phyloP scores from a whole-genome alignment of 2,888 invertebrate genomes.

The Troides oblongomaculatus region DNA sequence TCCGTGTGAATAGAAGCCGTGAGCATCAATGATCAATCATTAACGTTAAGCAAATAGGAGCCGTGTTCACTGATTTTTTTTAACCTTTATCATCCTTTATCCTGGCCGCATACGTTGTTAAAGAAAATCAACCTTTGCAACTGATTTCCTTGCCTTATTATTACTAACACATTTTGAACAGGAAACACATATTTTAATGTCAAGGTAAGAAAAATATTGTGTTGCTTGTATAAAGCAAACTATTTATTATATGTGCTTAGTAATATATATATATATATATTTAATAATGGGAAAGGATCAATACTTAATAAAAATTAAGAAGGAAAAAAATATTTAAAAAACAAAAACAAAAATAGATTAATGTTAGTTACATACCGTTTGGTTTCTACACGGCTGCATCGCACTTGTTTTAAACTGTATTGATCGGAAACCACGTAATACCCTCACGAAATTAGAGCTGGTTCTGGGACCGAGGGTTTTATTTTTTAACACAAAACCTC shows the following conservation, averaged over 20 bases:
- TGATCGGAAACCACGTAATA: slow-evolving; percentile 46
- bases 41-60: slow-evolving; percentile 15
- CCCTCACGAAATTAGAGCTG: slow-evolving; percentile 43
- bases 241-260: neutral
- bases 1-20: slow-evolving; percentile 16
- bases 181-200: neutral
- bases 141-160: neutral
- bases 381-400: slow-evolving; percentile 54
- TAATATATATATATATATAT: neutral
- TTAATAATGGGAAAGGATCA: too few species aligned
- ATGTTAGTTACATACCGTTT: slow-evolving; percentile 49
- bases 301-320: neutral
- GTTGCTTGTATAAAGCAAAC: neutral
- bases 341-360: neutral
- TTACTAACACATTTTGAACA: neutral
- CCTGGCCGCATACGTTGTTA: neutral
- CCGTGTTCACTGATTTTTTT: neutral
- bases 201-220: neutral
- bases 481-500: slow-evolving; percentile 49
- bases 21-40: slow-evolving; percentile 18
- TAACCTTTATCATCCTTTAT: neutral
- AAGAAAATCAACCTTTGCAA: neutral
- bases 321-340: neutral
- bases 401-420: slow-evolving; percentile 47
- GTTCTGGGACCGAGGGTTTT: slow-evolving; percentile 46